A percentile compares a stretch with the other conserved stretches of the same genome.
These are phyloP conservation scores for Rhopalosiphum maidis DNA, from an alignment of 1,140 invertebrate species.

Conservation along the genomic window DNA sequence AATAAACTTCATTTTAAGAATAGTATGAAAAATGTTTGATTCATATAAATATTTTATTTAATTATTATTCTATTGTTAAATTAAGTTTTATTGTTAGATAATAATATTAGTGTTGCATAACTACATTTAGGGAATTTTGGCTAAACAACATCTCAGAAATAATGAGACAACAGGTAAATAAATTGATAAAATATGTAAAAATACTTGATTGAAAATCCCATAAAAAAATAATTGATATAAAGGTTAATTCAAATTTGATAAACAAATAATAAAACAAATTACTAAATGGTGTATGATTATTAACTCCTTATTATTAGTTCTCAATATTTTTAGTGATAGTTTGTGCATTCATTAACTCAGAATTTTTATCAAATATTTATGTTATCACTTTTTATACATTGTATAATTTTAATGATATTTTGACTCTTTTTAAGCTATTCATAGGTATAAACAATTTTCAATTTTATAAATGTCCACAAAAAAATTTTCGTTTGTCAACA, in stretches of 20 bases:
- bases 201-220: not conserved
- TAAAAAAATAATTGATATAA: not conserved
- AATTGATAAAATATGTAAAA: not conserved
- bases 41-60: not conserved
- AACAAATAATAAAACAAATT: not conserved
- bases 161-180: not conserved
- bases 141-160: not conserved
- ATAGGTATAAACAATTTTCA: no score
- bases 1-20: not conserved
- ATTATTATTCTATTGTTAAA: not conserved
- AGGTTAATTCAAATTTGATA: not conserved
- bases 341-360: not conserved
- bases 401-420: no score
- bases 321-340: not conserved
- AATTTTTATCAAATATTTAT: no score
- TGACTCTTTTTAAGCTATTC: no score
- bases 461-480: no score
- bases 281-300: not conserved
- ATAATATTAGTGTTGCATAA: not conserved
- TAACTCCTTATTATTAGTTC: not conserved
- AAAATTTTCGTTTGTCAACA: no score
- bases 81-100: not conserved
- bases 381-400: no score
- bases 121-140: not conserved
- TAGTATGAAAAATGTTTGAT: not conserved